Evolutionary conservation across 1,140 invertebrate species (phyloP).

Genomic region (Drosophila paulistorum): DNA sequence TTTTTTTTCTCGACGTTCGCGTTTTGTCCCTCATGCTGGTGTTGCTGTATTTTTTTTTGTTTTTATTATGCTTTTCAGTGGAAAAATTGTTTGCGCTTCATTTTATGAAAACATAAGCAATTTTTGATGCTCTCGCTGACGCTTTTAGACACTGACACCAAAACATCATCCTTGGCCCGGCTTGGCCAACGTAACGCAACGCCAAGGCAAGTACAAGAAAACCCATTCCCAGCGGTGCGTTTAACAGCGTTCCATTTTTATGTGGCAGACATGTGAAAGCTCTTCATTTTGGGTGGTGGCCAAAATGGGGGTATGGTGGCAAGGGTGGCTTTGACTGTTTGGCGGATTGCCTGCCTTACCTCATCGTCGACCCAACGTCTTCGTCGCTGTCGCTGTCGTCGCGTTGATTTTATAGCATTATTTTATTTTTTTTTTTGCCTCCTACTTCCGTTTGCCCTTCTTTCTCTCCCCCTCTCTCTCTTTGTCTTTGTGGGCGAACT

Average conservation of each 20-base stretch:
- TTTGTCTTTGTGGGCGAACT: constrained; percentile 33
- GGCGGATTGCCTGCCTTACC: constrained; percentile 47
- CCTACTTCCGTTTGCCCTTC: constrained; percentile 10
- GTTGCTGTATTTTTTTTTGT: constrained; percentile 33
- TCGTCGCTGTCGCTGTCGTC: constrained; percentile 37
- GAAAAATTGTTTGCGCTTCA: constrained; percentile 79
- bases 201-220: not conserved
- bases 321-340: constrained; percentile 26
- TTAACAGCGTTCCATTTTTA: constrained; percentile 79
- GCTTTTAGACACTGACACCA: constrained; percentile 72
- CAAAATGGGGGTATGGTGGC: constrained; percentile 26
- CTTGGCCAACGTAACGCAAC: not conserved
- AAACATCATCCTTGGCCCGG: constrained; percentile 38
- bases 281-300: constrained; percentile 61
- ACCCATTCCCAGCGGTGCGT: constrained; percentile 71
- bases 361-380: constrained; percentile 44
- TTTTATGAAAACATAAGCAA: constrained; percentile 81
- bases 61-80: constrained; percentile 78
- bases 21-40: constrained; percentile 4
- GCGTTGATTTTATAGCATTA: constrained; percentile 79
- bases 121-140: constrained; percentile 59
- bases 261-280: constrained; percentile 78
- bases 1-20: constrained; percentile 9
- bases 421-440: constrained; percentile 43
- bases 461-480: no score